Evolutionary conservation across 2,888 invertebrate genomes (phyloP).

Genomic region (Lepidochrysops patricia): DNA sequence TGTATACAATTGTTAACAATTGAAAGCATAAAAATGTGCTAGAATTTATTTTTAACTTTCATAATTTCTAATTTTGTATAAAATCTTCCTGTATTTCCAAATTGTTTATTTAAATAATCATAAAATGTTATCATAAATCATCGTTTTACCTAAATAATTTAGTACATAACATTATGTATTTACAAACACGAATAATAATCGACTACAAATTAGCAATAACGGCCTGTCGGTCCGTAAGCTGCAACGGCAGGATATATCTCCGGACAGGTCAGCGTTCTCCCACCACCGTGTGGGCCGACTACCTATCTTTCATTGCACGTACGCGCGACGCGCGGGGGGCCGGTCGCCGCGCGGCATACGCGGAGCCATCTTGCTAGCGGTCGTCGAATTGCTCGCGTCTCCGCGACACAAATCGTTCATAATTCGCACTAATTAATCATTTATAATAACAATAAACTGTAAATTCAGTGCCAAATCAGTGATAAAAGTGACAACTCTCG

Average conservation of each 20-base stretch:
- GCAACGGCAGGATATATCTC: slow-evolving; percentile 31
- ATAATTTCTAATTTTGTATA: no score
- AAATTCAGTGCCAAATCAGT: slow-evolving; percentile 33
- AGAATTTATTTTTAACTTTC: no score
- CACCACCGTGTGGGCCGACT: slow-evolving; percentile 46
- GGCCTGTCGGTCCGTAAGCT: no score
- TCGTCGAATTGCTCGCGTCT: slow-evolving; percentile 69
- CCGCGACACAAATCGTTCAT: slow-evolving; percentile 56
- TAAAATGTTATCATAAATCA: no score
- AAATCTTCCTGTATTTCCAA: no score
- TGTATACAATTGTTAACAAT: no score
- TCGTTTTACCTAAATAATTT: no score
- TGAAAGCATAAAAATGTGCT: no score
- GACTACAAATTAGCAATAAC: not conserved
- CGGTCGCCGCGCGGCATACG: slow-evolving; percentile 48
- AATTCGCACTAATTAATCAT: slow-evolving; percentile 68
- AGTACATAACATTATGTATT: no score
- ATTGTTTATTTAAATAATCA: no score
- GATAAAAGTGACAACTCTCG: slow-evolving; percentile 37
- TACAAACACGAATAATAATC: no score
- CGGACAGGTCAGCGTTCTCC: slow-evolving; percentile 38
- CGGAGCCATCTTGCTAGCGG: slow-evolving; percentile 70
- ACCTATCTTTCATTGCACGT: slow-evolving; percentile 76
- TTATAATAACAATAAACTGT: slow-evolving; percentile 40
- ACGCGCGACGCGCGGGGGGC: slow-evolving; percentile 60